phyloP scores from a whole-genome alignment of 2,797 vertebrate genomes.

The Coregonus sp. region DNA sequence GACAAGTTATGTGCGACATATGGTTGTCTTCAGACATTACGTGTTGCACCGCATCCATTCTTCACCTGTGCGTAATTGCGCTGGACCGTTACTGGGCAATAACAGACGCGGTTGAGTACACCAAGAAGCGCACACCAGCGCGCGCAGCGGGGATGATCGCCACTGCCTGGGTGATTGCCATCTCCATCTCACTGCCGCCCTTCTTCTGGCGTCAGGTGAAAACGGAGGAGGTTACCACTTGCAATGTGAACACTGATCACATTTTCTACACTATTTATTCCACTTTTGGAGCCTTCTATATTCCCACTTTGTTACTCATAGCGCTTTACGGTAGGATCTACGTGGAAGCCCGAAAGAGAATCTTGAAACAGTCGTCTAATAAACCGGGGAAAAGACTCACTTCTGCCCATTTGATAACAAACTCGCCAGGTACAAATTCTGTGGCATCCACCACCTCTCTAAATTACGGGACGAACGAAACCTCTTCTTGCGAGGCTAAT shows the following conservation, averaged over 20 bases:
- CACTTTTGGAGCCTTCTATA: constrained; percentile 94
- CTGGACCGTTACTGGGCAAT: constrained; percentile 97
- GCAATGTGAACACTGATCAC: constrained; percentile 91
- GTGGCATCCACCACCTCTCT: constrained; percentile 85
- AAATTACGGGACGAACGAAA: constrained; percentile 81
- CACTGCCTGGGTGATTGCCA: constrained; percentile 92
- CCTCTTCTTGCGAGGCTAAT: constrained; percentile 77
- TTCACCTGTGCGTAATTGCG: constrained; percentile 94
- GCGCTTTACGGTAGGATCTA: constrained; percentile 94
- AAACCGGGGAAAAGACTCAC: constrained; percentile 88
- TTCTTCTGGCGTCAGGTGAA: constrained; percentile 95
- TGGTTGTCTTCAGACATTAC: constrained; percentile 96
- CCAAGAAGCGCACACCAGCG: constrained; percentile 86
- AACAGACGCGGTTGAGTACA: constrained; percentile 93
- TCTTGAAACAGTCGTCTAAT: constrained; percentile 88
- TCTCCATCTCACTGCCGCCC: constrained; percentile 93
- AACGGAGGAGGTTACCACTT: constrained; percentile 82
- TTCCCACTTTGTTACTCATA: constrained; percentile 92
- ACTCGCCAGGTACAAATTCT: constrained; percentile 80
- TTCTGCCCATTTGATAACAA: constrained; percentile 84
- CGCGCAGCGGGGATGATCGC: constrained; percentile 90
- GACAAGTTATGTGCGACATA: constrained; percentile 88
- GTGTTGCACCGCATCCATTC: constrained; percentile 95
- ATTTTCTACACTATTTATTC: constrained; percentile 96
- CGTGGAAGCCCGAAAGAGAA: constrained; percentile 89